Base-by-base conservation (phyloP, 1,140 invertebrate genomes). In the Dolichoris vasculosae region DNA sequence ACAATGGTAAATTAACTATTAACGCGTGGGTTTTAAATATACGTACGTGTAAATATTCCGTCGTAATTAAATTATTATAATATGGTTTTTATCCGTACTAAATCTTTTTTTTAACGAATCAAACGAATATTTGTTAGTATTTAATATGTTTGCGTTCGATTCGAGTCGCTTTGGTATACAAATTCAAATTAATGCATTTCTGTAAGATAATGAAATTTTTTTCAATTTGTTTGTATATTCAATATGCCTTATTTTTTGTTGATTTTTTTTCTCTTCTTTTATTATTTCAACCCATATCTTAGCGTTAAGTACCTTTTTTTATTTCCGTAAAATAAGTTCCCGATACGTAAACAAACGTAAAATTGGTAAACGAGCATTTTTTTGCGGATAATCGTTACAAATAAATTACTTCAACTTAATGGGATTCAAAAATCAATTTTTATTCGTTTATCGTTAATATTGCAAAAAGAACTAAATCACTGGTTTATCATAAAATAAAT, bases 101-200 rank as follows among this genome's bases (percentile, higher is more conserved):
- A 26, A 59, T 26, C 20, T 59, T 26, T 59, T 26, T n/a, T 26
- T 26, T 26, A 13, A 13, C 23, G 26, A 59, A 59, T 71, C 2
- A 7, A 69, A 69, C 4, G 3, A 71, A 38, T 71, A 71, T 23
- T 71, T 71, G 13, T 71, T 71, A 23, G 9, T 40, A 71, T 2
- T 38, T 23, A 7, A 43, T 6, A 73, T 0, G 43, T 3, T 73
- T n/a, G 43, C 26, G 11, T 15, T 43, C 38, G 1, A 26, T 32
- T 73, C n/a, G 20, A 43, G n/a, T 73, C 9, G 0, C 11, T 73
- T 43, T n/a, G 2, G 20, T 13, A 15, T 43, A 43, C 2, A 69
- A 69, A 43, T n/a, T 73, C 8, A 73, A 73, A n/a, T 43, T 2
- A 73, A 73, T 73, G 4, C 38, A 73, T 73, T 73, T 73, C 38